A percentile compares a stretch with the other conserved stretches of the same genome.
These are phyloP conservation scores for Gymnoscelis rufifasciata DNA, from an alignment of 2,888 invertebrate species.

Conservation along the genomic window DNA sequence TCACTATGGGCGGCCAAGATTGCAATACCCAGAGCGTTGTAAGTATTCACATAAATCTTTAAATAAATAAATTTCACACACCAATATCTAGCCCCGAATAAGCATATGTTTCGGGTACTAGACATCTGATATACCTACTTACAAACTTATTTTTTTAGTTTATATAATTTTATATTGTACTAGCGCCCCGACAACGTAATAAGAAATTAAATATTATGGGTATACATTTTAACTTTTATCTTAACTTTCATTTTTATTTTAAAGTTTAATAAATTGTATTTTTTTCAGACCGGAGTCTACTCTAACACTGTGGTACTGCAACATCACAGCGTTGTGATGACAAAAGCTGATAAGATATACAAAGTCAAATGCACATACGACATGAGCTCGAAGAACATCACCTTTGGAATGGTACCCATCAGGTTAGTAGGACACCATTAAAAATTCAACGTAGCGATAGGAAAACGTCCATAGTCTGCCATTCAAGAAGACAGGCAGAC, in stretches of 20 bases:
- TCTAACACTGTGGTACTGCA: constrained; percentile 96
- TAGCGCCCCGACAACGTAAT: too few species aligned
- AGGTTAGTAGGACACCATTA: constrained; percentile 74
- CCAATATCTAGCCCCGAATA: too few species aligned
- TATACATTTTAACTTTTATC: too few species aligned
- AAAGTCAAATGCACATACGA: constrained; percentile 97
- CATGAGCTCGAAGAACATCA: constrained; percentile 97
- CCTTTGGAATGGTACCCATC: constrained; percentile 98
- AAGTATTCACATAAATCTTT: too few species aligned
- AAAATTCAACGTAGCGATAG: constrained; percentile 30
- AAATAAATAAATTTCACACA: too few species aligned
- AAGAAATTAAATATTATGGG: too few species aligned
- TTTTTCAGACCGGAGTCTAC: constrained; percentile 90
- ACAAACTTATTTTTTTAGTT: too few species aligned
- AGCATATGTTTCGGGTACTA: too few species aligned
- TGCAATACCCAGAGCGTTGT: constrained; percentile 97
- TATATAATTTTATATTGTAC: too few species aligned
- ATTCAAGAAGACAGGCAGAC: constrained; percentile 35
- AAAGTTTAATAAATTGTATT: too few species aligned
- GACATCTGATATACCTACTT: too few species aligned
- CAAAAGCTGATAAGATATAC: constrained; percentile 97
- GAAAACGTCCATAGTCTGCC: constrained; percentile 25
- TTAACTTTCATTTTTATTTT: too few species aligned
- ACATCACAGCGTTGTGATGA: constrained; percentile 97
- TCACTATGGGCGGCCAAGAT: constrained; percentile 96